Conservation (phyloP, 2,797 vertebrate species). For the Molossus molossus region DNA sequence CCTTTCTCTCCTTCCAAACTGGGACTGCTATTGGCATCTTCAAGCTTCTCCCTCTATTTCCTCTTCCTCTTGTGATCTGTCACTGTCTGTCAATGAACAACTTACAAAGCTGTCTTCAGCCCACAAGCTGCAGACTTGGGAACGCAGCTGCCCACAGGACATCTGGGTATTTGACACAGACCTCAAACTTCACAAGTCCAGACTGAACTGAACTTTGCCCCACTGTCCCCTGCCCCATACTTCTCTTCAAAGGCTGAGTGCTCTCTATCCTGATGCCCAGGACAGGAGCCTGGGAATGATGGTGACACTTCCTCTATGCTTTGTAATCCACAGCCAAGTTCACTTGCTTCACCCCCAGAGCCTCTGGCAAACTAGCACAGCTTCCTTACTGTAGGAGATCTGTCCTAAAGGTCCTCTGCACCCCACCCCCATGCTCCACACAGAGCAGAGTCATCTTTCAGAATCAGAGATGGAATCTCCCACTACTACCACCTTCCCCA, state of each 20-base stretch:
- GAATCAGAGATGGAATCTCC: background rate
- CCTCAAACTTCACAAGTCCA: background rate
- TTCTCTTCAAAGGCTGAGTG: background rate
- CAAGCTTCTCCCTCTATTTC: background rate
- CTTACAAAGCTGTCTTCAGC: background rate
- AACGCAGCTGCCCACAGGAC: background rate
- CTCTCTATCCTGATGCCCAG: background rate
- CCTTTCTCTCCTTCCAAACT: background rate
- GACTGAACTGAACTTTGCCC: background rate
- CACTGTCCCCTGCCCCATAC: background rate
- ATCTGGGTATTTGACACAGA: background rate
- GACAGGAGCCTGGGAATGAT: background rate
- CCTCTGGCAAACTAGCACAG: background rate
- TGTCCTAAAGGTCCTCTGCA: background rate
- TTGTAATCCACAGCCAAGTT: background rate
- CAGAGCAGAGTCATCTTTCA: too few species aligned
- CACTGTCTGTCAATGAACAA: background rate
- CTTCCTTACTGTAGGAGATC: background rate
- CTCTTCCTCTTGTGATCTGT: background rate
- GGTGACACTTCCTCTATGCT: too few species aligned
- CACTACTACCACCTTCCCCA: background rate
- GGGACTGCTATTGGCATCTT: background rate
- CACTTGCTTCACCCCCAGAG: background rate
- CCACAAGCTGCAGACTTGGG: background rate
- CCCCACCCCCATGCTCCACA: background rate